A percentile compares a stretch with the other conserved stretches of the same genome.
Conservation (phyloP, 2,113 vertebrate genomes). For the Apistogramma diplotaenia region DNA sequence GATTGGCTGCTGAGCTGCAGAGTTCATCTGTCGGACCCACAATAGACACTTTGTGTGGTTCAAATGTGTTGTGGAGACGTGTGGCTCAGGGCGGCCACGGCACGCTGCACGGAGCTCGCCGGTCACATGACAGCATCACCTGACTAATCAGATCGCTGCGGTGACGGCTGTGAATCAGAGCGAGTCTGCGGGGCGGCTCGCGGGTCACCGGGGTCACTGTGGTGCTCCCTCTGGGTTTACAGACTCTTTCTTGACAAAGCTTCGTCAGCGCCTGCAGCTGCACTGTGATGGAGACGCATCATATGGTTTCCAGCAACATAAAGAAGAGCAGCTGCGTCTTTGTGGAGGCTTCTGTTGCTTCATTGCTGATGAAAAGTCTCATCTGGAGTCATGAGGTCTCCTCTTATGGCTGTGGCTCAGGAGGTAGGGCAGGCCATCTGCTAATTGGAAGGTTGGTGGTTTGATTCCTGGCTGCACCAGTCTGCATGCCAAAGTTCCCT, state of each 20-base stretch:
- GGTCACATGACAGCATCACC: slow-evolving; percentile 6
- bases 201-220: background rate
- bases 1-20: slow-evolving; percentile 23
- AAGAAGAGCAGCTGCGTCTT: background rate
- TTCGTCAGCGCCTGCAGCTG: too few relatives aligned
- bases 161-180: background rate
- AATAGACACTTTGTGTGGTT: slow-evolving; percentile 3
- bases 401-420: too few relatives aligned
- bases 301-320: too few relatives aligned
- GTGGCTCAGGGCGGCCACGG: background rate
- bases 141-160: background rate
- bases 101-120: background rate
- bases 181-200: background rate
- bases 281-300: too few relatives aligned
- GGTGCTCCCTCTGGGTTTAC: too few relatives aligned
- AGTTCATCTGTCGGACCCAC: background rate
- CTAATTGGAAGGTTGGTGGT: too few relatives aligned
- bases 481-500: too few relatives aligned
- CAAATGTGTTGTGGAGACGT: background rate
- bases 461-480: too few relatives aligned
- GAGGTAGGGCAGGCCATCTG: too few relatives aligned
- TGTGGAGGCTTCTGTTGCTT: background rate
- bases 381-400: too few relatives aligned
- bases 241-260: background rate
- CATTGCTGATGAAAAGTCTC: background rate